phyloP scores from a whole-genome alignment of 2,888 invertebrate species.

The Pseudoips prasinana region DNA sequence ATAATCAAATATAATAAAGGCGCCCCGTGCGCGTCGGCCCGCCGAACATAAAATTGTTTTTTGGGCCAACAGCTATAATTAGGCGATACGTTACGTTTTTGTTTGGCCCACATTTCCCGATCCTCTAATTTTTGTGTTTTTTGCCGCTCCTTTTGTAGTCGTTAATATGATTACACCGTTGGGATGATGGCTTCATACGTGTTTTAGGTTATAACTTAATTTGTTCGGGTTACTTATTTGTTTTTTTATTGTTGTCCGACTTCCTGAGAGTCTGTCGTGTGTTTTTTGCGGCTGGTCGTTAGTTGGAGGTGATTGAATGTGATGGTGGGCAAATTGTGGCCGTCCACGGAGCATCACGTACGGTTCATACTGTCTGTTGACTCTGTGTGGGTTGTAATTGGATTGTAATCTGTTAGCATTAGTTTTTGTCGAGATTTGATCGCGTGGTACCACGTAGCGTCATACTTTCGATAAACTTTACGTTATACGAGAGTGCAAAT shows the following conservation, averaged over 20 bases:
- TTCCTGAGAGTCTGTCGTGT: conserved; percentile 77
- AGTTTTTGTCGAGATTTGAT: conserved; percentile 34
- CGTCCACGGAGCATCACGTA: conserved; percentile 48
- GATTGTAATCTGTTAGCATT: conserved; percentile 50
- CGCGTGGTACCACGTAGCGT: conserved; percentile 38
- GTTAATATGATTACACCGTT: conserved; percentile 82
- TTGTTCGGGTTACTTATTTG: conserved; percentile 78
- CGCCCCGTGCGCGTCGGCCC: conserved; percentile 62
- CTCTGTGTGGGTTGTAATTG: conserved; percentile 55
- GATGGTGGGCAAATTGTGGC: conserved; percentile 71
- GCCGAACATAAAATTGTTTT: conserved; percentile 78
- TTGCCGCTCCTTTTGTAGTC: conserved; percentile 80
- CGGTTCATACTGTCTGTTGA: conserved; percentile 34
- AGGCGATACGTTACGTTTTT: conserved; percentile 81
- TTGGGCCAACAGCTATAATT: conserved; percentile 79
- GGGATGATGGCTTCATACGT: conserved; percentile 82
- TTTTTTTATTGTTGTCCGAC: conserved; percentile 77
- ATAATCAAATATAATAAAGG: conserved; percentile 48
- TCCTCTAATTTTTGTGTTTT: conserved; percentile 81
- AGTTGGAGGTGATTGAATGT: conserved; percentile 77
- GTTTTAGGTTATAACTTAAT: conserved; percentile 82
- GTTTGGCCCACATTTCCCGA: conserved; percentile 82
- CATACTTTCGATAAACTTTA: conserved; percentile 27
- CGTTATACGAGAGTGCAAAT: conserved; percentile 51
- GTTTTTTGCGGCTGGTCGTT: conserved; percentile 75